Percentiles rank a stretch among this genome's conserved stretches.
Evolutionary conservation across 2,113 vertebrate species (phyloP).

Genomic region (Lontra canadensis): DNA sequence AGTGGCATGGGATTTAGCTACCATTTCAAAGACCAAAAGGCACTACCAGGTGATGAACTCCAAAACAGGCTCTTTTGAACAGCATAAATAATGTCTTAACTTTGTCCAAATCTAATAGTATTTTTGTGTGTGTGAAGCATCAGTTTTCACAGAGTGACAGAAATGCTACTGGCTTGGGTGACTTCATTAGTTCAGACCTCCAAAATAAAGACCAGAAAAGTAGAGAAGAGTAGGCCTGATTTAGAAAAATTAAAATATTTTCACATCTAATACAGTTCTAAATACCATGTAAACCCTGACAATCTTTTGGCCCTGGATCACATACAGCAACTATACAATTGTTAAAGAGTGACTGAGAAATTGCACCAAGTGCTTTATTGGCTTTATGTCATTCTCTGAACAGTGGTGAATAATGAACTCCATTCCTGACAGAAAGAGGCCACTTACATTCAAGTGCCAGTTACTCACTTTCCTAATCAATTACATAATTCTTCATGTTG

Average conservation of each 20-base stretch:
- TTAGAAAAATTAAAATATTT: constrained; percentile 48
- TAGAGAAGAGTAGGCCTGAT: background rate
- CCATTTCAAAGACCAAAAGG: background rate
- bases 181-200: background rate
- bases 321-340: background rate
- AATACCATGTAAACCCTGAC: background rate
- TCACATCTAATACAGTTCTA: background rate
- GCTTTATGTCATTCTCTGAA: constrained; percentile 18
- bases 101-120: background rate
- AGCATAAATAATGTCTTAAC: background rate
- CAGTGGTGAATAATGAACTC: constrained; percentile 17
- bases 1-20: background rate
- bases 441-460: background rate
- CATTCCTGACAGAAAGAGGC: background rate
- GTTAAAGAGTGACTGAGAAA: constrained; percentile 42
- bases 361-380: background rate
- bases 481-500: constrained; percentile 33
- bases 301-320: background rate
- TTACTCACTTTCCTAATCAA: constrained; percentile 48
- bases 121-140: background rate
- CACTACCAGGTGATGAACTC: background rate
- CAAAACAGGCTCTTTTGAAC: background rate
- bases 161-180: background rate
- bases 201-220: background rate
- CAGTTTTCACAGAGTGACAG: background rate